A percentile compares a stretch with the other conserved stretches of the same genome.
Evolutionary conservation across 2,113 vertebrate species (phyloP).

Genomic region (Microcebus ravelobensis): DNA sequence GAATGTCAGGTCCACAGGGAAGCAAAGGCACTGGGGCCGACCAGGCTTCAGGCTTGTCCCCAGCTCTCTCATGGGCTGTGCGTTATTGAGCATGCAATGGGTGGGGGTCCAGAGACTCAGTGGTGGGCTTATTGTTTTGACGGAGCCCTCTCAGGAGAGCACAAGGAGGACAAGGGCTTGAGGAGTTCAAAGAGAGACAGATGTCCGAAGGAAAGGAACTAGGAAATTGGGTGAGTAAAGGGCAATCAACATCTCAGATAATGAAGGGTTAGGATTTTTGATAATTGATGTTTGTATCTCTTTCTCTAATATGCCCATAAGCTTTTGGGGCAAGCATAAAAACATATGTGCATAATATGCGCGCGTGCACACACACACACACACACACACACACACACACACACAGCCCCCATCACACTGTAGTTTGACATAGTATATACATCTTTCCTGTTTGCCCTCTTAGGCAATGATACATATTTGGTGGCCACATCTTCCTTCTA

Average conservation of each 20-base stretch:
- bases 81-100: not conserved
- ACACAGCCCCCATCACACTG: not conserved
- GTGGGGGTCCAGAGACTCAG: not conserved
- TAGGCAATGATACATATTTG: not conserved
- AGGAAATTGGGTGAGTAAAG: not conserved
- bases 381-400: not conserved
- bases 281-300: not conserved
- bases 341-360: not conserved
- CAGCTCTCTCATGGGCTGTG: not conserved
- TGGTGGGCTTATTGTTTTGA: not conserved
- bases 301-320: not conserved
- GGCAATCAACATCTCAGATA: not conserved
- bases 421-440: not conserved
- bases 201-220: not conserved
- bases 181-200: not conserved
- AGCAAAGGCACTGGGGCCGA: not conserved
- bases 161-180: not conserved
- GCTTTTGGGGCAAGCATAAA: not conserved
- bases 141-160: not conserved
- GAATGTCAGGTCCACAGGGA: not conserved
- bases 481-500: not conserved
- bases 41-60: not conserved
- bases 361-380: not conserved
- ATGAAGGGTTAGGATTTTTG: not conserved
- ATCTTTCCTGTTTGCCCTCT: not conserved